Evolutionary conservation across 2,113 vertebrate genomes (phyloP), one percentile per base, ranked within the genome.

Genomic region (Spilogale gracilis): DNA sequence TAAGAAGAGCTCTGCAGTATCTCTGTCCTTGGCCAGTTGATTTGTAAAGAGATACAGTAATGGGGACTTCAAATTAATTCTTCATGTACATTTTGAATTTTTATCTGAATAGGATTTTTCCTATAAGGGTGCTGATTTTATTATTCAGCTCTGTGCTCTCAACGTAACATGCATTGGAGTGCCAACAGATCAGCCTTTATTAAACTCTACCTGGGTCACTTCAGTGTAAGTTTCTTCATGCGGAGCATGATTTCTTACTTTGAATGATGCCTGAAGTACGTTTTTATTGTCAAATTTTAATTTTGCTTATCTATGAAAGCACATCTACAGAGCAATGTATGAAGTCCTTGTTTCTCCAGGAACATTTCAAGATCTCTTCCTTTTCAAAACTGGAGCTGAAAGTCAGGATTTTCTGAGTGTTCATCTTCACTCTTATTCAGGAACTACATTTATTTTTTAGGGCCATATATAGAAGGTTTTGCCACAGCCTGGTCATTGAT

Each of bases 241-340:
- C 61, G 10, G 18, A 43, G 25, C 63, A 3, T 60, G 6, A 18
- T 73, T 65, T 96, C 58, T 73, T 27, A 69, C 60, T 91, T 58
- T 82, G 52, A 93, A 82, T 71, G 23, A 79, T 83, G 78, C 25
- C n/a, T 82, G 45, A 97, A 79, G 32, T 83, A 38, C 2, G 81
- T 84, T 91, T 96, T 88, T 58, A 76, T 65, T 80, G 76, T 84
- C 32, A 95, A 7, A 23, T 50, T 83, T 96, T 96, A 67, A 43
- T 88, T 95, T 93, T 96, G 16, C 90, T 56, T 60, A 2, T 50
- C 43, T 71, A 20, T 32, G 50, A 79, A 85, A 38, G 18, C 43
- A 61, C 14, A 32, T 78, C 18, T 43, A n/a, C 14, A 45, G 65
- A 67, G 38, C 23, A 25, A 80, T 3, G 10, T 56, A 61, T 54